Base-by-base conservation (phyloP, 2,113 vertebrate species). In the Cyphomyrus discorhynchus region DNA sequence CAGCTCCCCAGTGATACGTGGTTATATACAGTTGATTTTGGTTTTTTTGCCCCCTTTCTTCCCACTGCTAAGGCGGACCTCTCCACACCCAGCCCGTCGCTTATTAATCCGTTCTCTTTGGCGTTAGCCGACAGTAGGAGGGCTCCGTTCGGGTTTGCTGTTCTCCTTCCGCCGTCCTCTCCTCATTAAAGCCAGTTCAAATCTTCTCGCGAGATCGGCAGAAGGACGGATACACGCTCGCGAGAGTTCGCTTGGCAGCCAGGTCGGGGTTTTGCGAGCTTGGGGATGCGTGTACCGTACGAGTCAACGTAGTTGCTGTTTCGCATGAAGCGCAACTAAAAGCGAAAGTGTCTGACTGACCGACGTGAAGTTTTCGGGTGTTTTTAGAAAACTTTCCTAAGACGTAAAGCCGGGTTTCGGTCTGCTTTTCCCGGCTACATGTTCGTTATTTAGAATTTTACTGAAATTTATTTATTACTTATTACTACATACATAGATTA, bases 151-250 rank as follows among this genome's bases (percentile, higher is more conserved):
- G 45, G 3, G 58, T 90, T 10, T 95, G 93, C 90, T 93, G 92
- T 92, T 92, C 89, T 89, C 77, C 89, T 74, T 93, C 91, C 46
- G 35, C 27, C 45, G 82, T 49, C 53, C 83, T 86, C 35, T 86
- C 46, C 77, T 84, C 82, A 47, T 47, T 84, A 47, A 92, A 92
- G 93, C 11, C 13, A 45, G 83, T 94, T 94, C 91, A 94, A 93
- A 95, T 91, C 0, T 0, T 15, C 92, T 95, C 95, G 95, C 95
- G 95, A 95, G 93, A 95, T 46, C 91, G 90, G 1, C 1, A 50
- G 49, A 5, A 21, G 24, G 21, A 84, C 80, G 19, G 45, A 11
- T 24, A 39, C 11, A 62, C n/a, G 66, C 89, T 89, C 89, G 89
- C 89, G 89, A 89, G 80, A 89, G 42, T 45, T 15, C 62, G 3